Conservation (phyloP, 23 tunicate genomes). For the Halocynthia aurantium region DNA sequence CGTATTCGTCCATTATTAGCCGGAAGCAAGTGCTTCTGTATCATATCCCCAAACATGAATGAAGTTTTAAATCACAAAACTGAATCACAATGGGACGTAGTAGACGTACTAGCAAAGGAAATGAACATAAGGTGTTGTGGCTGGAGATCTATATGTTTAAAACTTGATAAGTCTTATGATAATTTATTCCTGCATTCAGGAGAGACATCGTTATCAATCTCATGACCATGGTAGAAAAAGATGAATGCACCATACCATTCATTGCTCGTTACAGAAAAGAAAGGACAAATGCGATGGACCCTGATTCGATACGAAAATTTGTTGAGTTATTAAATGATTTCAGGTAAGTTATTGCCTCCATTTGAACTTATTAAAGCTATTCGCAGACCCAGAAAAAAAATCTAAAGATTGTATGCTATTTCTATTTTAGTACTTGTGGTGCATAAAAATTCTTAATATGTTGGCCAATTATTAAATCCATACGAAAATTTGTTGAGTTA, state of each 20-base stretch:
- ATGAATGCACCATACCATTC: conserved; percentile 89
- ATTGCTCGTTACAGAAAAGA: conserved; percentile 87
- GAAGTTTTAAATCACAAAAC: not conserved
- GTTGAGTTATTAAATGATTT: conserved; percentile 36
- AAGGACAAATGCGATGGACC: conserved; percentile 66
- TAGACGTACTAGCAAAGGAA: conserved; percentile 8
- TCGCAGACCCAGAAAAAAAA: not conserved
- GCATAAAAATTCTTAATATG: not conserved
- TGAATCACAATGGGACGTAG: conserved; percentile 10
- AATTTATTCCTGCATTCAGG: conserved; percentile 13
- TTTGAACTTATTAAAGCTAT: no score
- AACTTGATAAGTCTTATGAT: not conserved
- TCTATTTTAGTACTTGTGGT: not conserved
- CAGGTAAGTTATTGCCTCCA: conserved; percentile 17
- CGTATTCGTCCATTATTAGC: not conserved
- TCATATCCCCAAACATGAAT: not conserved
- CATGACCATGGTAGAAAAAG: conserved; percentile 44
- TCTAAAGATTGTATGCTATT: no score
- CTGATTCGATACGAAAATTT: conserved; percentile 62
- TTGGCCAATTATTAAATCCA: conserved; percentile 9
- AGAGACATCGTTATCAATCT: conserved; percentile 32
- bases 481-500: conserved; percentile 41
- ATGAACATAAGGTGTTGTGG: conserved; percentile 12
- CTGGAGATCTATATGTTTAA: not conserved
- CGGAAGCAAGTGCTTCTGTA: no score